A percentile compares a stretch with the other conserved stretches of the same genome.
Conservation (phyloP, 2,113 vertebrate genomes). For the Epinephelus lanceolatus region DNA sequence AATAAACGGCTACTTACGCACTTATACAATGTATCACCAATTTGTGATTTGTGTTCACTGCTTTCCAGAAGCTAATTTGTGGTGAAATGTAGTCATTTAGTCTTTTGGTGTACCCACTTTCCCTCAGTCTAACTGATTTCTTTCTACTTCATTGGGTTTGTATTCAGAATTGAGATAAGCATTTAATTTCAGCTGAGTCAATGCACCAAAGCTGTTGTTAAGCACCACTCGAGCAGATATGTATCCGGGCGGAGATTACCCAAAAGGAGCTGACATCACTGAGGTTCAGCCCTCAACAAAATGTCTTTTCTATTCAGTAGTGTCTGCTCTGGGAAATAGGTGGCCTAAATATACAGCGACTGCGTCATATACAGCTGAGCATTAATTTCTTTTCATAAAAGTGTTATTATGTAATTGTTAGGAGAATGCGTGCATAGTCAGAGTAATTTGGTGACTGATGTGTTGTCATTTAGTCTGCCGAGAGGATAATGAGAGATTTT, state of each 20-base stretch:
- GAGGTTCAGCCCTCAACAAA: constrained; percentile 28
- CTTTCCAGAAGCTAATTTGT: constrained; percentile 46
- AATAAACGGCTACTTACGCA: constrained; percentile 27
- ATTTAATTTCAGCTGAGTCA: constrained; percentile 29
- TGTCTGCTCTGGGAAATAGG: constrained; percentile 44
- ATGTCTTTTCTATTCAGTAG: constrained; percentile 34
- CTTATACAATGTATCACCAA: constrained; percentile 12
- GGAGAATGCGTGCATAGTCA: neutral
- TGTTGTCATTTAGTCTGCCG: constrained; percentile 1
- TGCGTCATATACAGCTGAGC: constrained; percentile 4
- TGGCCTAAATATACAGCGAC: constrained; percentile 48
- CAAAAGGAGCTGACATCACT: constrained; percentile 44
- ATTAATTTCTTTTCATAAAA: constrained; percentile 10
- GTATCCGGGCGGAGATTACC: constrained; percentile 49
- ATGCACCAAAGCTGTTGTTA: constrained; percentile 45
- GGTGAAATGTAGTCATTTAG: constrained; percentile 35
- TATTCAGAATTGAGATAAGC: constrained; percentile 45
- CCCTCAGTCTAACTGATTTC: constrained; percentile 32
- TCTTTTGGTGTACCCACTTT: constrained; percentile 21
- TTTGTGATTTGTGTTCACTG: constrained; percentile 33
- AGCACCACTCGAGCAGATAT: constrained; percentile 52
- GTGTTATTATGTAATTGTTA: constrained; percentile 24
- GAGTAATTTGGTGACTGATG: neutral
- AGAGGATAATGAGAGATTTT: neutral
- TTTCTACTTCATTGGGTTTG: constrained; percentile 49